Base-by-base conservation (phyloP, 2,888 invertebrate species). In the Cataglyphis albicans region DNA sequence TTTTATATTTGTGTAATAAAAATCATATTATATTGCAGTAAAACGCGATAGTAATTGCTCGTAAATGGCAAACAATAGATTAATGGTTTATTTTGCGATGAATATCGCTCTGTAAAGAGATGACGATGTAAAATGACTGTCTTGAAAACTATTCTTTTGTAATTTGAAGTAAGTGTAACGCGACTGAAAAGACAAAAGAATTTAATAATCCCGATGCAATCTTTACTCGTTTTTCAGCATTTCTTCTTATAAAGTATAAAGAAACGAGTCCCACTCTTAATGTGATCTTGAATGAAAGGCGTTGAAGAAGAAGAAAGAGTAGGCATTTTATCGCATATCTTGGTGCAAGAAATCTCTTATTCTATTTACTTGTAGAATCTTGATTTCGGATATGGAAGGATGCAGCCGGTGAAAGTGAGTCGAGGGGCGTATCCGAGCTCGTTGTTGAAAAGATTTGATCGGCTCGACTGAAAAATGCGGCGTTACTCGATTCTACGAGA, bases 351-450 rank as follows among this genome's bases (percentile, higher is more conserved):
- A 21, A 21, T 41, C 61, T 82, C 64, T 84, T 87, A 85, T 81
- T 76, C 82, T 67, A 87, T 90, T 89, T 85, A 74, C 75, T 68
- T 52, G 48, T 67, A 74, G 81, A 85, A 84, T 86, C 86, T 82
- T 85, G 82, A 38, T 88, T 82, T 88, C 87, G 90, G 91, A 90
- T 91, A 86, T 86, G 82, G 70, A 67, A 67, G 78, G 81, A 89
- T 87, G 86, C 90, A 83, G 84, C 73, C 76, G 91, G 90, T 90
- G 91, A 91, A 91, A 91, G 91, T 91, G 91, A 90, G 90, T 87
- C 55, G 86, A 87, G 74, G 76, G 88, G 80, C 88, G 89, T 87
- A 70, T 41, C 70, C 82, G 68, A 52, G 38, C 18, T 3, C 15
- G 55, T 76, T 67, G 68, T 55, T 38, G 76, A 38, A 55, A 41